These are phyloP conservation scores for Micropoecilia bifurca DNA, from an alignment of 2,797 vertebrate genomes.

Conservation along the genomic window DNA sequence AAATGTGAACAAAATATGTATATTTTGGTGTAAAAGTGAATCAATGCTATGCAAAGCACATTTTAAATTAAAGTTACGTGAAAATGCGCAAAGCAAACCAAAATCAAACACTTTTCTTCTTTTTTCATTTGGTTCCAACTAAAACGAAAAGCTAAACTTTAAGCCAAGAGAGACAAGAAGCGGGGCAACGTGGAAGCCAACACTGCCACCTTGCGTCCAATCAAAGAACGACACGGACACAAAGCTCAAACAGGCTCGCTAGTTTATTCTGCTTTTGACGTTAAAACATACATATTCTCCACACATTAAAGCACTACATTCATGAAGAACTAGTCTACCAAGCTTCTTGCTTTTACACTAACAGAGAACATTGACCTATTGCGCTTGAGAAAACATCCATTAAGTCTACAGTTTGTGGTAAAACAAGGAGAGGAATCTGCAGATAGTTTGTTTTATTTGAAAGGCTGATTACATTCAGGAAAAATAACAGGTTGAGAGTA, in stretches of 20 bases:
- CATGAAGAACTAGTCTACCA: constrained; percentile 29
- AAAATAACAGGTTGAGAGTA: not conserved
- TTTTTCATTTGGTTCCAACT: not conserved
- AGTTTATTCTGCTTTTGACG: constrained; percentile 42
- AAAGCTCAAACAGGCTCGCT: constrained; percentile 17
- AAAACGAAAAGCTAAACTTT: not conserved
- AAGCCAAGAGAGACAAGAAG: not conserved
- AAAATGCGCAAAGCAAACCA: not conserved
- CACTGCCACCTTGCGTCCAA: constrained; percentile 50
- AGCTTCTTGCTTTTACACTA: constrained; percentile 30
- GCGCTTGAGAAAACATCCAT: constrained; percentile 37
- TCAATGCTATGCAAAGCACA: not conserved
- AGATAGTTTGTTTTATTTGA: constrained; percentile 28
- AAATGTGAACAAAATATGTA: not conserved
- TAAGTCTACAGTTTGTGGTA: constrained; percentile 16
- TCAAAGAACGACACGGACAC: constrained; percentile 17
- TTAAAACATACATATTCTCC: constrained; percentile 41
- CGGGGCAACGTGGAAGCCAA: not conserved
- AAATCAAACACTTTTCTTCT: not conserved
- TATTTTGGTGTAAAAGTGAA: not conserved
- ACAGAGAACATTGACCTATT: constrained; percentile 36
- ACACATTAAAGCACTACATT: constrained; percentile 44
- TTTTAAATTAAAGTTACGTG: not conserved
- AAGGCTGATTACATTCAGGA: constrained; percentile 53
- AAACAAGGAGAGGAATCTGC: constrained; percentile 2